phyloP scores from a whole-genome alignment of 2,797 vertebrate genomes.

The Acridotheres tristis region DNA sequence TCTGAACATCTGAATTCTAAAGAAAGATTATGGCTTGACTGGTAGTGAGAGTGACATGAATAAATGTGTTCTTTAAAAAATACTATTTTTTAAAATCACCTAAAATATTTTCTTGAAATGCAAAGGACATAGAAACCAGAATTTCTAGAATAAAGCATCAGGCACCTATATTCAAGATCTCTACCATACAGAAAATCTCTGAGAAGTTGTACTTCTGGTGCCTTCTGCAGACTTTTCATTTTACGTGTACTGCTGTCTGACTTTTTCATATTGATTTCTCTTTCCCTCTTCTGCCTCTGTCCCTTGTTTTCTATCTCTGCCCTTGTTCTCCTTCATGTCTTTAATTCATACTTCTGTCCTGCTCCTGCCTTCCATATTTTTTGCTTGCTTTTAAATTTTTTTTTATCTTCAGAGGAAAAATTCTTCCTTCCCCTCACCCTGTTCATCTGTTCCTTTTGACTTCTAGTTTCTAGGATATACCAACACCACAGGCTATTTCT shows the following conservation, averaged over 20 bases:
- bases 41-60: not conserved
- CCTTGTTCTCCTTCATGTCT: not conserved
- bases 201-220: not conserved
- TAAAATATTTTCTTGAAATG: constrained; percentile 22
- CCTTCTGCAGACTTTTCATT: not conserved
- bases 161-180: not conserved
- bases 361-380: not conserved
- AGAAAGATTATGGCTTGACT: constrained; percentile 21
- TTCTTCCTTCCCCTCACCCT: not conserved
- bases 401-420: not conserved
- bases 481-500: constrained; percentile 6
- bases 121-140: not conserved
- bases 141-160: not conserved
- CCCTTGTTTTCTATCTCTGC: not conserved
- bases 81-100: not conserved
- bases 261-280: not conserved
- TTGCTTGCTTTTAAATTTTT: not conserved
- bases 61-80: constrained; percentile 6
- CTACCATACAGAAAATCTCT: not conserved
- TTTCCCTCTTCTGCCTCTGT: not conserved
- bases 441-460: not conserved
- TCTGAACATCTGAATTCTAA: constrained; percentile 40
- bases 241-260: not conserved
- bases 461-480: not conserved
- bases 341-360: not conserved